These are phyloP conservation scores for Tyria jacobaeae DNA, from an alignment of 2,888 invertebrate genomes.

Conservation along the genomic window DNA sequence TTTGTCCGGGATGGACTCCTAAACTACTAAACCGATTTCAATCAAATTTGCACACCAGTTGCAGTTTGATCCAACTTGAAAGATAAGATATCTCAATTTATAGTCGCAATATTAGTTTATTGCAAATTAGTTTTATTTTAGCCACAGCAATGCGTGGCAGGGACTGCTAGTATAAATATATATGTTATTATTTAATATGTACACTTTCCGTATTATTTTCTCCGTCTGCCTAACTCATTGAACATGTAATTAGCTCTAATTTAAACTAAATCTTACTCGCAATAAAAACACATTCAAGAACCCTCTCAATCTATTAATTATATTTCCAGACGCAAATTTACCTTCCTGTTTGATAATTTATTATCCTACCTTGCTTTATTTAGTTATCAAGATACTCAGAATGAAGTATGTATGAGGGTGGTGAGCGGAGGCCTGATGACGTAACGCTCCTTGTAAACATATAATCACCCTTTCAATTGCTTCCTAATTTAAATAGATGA, in stretches of 20 bases:
- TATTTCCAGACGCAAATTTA: slow-evolving; percentile 45
- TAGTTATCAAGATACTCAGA: slow-evolving; percentile 17
- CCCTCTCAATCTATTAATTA: slow-evolving; percentile 52
- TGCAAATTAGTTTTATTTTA: too few species aligned
- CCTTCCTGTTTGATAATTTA: slow-evolving; percentile 43
- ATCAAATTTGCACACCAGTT: too few species aligned
- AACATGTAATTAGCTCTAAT: not conserved
- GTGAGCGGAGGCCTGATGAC: not conserved
- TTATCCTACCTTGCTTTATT: slow-evolving; percentile 45
- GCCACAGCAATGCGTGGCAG: too few species aligned
- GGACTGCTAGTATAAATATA: too few species aligned
- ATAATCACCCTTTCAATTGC: not conserved
- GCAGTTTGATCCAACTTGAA: too few species aligned
- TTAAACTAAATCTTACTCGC: slow-evolving; percentile 19
- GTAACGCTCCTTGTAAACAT: not conserved
- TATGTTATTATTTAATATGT: too few species aligned
- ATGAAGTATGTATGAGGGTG: slow-evolving; percentile 8
- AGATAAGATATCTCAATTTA: too few species aligned
- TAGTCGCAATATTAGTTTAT: too few species aligned
- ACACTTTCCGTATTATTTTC: not conserved
- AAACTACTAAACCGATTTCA: too few species aligned
- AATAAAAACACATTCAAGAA: slow-evolving; percentile 37
- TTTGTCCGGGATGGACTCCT: too few species aligned
- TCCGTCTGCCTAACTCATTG: not conserved
- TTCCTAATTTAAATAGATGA: slow-evolving; percentile 5